Evolutionary conservation across 2,797 vertebrate species (phyloP).

Genomic region (Malacoctenus gilli): DNA sequence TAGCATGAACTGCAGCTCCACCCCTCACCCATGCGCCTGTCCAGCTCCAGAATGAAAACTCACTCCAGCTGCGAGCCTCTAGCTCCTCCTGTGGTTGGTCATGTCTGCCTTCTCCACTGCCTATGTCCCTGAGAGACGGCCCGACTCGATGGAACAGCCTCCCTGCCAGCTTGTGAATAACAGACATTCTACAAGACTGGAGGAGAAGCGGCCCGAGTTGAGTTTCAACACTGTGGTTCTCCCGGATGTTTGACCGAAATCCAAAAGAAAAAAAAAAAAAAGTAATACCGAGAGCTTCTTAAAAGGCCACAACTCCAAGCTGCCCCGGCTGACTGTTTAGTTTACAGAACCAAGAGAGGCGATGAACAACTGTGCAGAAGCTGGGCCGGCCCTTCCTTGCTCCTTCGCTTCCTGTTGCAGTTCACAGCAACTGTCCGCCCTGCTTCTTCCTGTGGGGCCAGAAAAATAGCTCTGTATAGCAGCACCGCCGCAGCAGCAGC

Average conservation of each 20-base stretch:
- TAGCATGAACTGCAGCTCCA: conserved; percentile 33
- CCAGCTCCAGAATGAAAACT: conserved; percentile 65
- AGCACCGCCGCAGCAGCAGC: too few species aligned
- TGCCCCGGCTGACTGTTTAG: conserved; percentile 25
- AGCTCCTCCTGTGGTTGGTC: conserved; percentile 76
- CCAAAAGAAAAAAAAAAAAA: conserved; percentile 32
- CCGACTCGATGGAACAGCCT: conserved; percentile 78
- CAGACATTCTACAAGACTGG: conserved; percentile 71
- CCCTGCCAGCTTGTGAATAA: conserved; percentile 79
- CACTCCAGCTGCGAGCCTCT: conserved; percentile 75
- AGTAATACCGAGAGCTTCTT: conserved; percentile 1
- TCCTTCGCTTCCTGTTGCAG: conserved; percentile 78
- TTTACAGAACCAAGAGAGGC: conserved; percentile 37
- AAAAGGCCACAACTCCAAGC: conserved; percentile 17
- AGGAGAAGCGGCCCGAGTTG: conserved; percentile 35
- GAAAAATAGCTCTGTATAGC: conserved; percentile 46
- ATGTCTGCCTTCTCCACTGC: conserved; percentile 62
- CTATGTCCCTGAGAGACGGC: conserved; percentile 71
- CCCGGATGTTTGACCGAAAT: conserved; percentile 22
- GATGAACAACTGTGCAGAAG: conserved; percentile 45
- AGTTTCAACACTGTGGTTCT: conserved; percentile 32
- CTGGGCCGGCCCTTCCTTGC: conserved; percentile 73
- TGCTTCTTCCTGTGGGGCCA: conserved; percentile 77
- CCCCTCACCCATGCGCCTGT: conserved; percentile 38
- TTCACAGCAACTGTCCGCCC: conserved; percentile 69